Evolutionary conservation across 1,140 invertebrate species (phyloP).

Genomic region (Ostrea denselamellosa): DNA sequence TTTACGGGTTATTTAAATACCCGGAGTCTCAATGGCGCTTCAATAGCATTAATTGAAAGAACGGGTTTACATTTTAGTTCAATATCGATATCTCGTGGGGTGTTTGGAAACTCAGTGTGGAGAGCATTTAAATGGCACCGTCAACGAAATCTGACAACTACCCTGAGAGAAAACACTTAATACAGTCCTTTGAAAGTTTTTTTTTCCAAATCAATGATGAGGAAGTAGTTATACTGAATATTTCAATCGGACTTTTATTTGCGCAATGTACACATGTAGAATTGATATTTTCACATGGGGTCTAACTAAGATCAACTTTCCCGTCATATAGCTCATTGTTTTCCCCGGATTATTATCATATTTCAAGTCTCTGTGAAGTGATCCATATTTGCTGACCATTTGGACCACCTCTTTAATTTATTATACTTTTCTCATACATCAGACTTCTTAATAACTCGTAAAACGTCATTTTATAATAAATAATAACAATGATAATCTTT

Average conservation of each 20-base stretch:
- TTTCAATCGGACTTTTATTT: background rate
- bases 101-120: background rate
- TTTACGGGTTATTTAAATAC: constrained; percentile 36
- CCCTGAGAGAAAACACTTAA: background rate
- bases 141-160: background rate
- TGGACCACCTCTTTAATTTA: too few species aligned
- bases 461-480: too few species aligned
- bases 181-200: background rate
- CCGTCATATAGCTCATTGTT: too few species aligned
- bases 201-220: background rate
- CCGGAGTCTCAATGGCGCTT: background rate
- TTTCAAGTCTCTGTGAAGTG: too few species aligned
- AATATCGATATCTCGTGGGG: constrained; percentile 2
- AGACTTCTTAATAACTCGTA: too few species aligned
- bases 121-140: constrained; percentile 16
- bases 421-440: too few species aligned
- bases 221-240: background rate
- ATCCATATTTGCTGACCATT: too few species aligned
- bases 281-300: too few species aligned
- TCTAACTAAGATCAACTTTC: too few species aligned
- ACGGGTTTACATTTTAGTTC: background rate
- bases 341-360: too few species aligned
- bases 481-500: too few species aligned
- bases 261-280: too few species aligned
- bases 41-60: constrained; percentile 27